Conservation (phyloP, 2,888 invertebrate species). For the Chironomus tentans region DNA sequence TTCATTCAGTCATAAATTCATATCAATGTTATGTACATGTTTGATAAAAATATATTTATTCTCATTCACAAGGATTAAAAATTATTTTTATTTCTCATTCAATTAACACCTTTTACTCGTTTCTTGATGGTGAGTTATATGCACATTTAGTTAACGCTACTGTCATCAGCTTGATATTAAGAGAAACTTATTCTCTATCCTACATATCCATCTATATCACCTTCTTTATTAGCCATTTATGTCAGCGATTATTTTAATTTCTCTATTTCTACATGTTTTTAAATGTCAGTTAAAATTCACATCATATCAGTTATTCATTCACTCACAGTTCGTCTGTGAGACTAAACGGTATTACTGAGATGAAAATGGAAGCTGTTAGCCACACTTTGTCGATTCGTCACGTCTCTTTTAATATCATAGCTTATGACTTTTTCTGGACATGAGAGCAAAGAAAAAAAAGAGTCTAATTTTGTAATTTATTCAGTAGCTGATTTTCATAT, state of each 20-base stretch:
- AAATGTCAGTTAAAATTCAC: too few species aligned
- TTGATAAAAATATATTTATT: neutral
- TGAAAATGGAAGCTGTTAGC: too few species aligned
- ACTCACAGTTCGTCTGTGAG: too few species aligned
- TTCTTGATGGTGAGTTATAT: neutral
- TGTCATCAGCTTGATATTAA: neutral
- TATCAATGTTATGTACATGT: neutral
- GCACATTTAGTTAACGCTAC: neutral
- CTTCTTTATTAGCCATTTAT: neutral
- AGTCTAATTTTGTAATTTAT: too few species aligned
- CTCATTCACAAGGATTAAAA: neutral
- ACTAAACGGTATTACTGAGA: neutral
- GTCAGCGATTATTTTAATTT: slow-evolving; percentile 8
- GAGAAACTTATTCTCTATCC: neutral
- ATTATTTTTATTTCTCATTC: neutral
- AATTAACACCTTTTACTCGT: neutral
- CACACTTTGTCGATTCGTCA: too few species aligned
- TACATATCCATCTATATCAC: neutral
- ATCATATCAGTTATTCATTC: neutral
- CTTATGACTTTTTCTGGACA: too few species aligned
- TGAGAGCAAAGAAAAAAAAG: too few species aligned
- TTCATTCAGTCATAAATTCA: neutral
- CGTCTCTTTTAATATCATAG: too few species aligned
- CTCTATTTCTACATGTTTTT: neutral
- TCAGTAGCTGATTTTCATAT: too few species aligned